These are phyloP conservation scores for Taurulus bubalis DNA, from an alignment of 2,113 vertebrate species.

Conservation along the genomic window DNA sequence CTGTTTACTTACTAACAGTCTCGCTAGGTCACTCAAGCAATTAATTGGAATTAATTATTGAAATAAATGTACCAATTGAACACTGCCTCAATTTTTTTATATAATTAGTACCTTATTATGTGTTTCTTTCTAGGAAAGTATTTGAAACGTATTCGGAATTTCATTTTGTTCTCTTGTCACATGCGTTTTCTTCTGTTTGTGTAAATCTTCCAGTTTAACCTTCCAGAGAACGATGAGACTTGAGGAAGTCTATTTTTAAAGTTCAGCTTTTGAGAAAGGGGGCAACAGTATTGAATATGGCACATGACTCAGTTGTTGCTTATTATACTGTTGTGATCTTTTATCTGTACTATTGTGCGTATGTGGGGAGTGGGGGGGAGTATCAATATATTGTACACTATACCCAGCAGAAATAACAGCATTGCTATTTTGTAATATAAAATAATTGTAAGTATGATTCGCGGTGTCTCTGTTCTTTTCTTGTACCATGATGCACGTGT, in stretches of 20 bases:
- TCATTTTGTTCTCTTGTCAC: constrained; percentile 35
- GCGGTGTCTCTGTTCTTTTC: constrained; percentile 81
- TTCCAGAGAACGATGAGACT: constrained; percentile 74
- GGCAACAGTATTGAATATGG: constrained; percentile 53
- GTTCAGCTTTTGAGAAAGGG: constrained; percentile 50
- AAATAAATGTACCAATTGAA: neutral
- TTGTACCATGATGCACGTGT: constrained; percentile 87
- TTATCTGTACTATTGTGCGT: constrained; percentile 48
- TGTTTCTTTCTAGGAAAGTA: neutral
- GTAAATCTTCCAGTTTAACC: constrained; percentile 88
- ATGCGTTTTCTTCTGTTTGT: constrained; percentile 53
- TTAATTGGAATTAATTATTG: neutral
- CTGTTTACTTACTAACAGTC: neutral
- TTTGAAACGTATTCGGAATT: constrained; percentile 8
- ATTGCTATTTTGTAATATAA: constrained; percentile 89
- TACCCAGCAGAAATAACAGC: constrained; percentile 81
- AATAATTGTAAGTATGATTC: constrained; percentile 88
- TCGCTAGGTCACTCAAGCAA: neutral
- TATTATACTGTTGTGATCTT: constrained; percentile 42
- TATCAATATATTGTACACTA: constrained; percentile 77
- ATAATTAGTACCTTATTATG: neutral
- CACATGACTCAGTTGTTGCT: constrained; percentile 48
- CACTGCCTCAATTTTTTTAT: constrained; percentile 3
- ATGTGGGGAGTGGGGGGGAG: constrained; percentile 41
- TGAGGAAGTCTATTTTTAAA: constrained; percentile 35